Conservation (phyloP, 2,113 vertebrate species). For the Xiphophorus hellerii region DNA sequence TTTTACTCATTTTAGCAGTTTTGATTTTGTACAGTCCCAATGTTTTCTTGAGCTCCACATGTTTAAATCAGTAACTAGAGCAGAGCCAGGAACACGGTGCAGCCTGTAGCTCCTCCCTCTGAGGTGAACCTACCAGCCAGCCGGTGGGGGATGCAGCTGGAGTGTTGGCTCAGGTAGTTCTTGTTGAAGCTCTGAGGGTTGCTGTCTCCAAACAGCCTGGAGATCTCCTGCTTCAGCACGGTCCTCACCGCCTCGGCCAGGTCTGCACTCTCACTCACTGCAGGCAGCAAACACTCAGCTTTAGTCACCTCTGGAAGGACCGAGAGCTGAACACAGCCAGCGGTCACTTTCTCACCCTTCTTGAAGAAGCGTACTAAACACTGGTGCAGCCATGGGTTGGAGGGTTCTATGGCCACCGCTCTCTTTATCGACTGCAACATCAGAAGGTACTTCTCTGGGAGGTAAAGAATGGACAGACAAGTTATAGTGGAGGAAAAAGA, state of each 20-base stretch:
- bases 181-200: conserved; percentile 97
- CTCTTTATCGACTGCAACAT: conserved; percentile 98
- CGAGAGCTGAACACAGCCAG: no score
- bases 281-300: neutral
- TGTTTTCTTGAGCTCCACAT: no score
- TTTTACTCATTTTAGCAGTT: no score
- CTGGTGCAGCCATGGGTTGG: conserved; percentile 97
- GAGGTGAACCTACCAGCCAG: conserved; percentile 85
- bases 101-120: no score
- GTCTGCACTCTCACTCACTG: conserved; percentile 92
- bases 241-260: conserved; percentile 90
- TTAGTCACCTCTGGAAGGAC: no score
- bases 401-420: conserved; percentile 89
- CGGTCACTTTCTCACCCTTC: conserved; percentile 79
- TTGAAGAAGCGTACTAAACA: conserved; percentile 97
- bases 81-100: no score
- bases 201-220: conserved; percentile 94
- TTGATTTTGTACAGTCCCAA: no score
- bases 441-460: conserved; percentile 90
- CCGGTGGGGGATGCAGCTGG: conserved; percentile 92
- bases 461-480: neutral
- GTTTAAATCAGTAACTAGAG: no score
- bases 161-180: conserved; percentile 94
- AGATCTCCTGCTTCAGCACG: conserved; percentile 97
- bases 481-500: no score